phyloP scores from a whole-genome alignment of 2,888 invertebrate species.

The Cecidostiba fungosa region DNA sequence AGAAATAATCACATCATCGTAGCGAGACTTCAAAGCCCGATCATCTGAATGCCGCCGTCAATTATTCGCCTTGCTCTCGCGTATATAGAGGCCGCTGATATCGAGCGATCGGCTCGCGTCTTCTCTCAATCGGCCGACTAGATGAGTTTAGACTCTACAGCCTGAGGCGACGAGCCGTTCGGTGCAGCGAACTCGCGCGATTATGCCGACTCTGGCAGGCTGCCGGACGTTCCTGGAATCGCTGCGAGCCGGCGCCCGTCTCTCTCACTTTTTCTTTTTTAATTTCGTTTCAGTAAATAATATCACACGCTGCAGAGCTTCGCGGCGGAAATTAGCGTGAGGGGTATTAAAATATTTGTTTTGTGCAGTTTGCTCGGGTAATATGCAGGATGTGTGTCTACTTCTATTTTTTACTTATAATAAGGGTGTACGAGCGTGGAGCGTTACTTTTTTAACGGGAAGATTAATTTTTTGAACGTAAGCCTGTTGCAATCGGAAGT shows the following conservation, averaged over 20 bases:
- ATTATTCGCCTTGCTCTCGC: not conserved
- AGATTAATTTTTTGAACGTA: not conserved
- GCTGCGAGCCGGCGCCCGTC: not conserved
- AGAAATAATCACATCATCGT: not conserved
- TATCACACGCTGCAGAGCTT: not conserved
- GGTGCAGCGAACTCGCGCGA: constrained; percentile 22
- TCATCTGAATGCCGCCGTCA: not conserved
- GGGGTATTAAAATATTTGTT: not conserved
- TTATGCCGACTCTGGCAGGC: constrained; percentile 24
- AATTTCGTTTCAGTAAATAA: not conserved
- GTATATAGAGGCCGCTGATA: not conserved
- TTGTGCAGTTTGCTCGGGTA: not conserved
- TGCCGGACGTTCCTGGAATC: constrained; percentile 17
- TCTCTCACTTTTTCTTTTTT: not conserved
- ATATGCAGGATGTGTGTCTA: not conserved
- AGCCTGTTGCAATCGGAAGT: not conserved
- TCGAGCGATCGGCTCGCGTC: constrained; percentile 3
- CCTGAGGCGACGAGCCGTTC: not conserved
- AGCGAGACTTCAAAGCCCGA: not conserved
- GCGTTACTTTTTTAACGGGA: not conserved
- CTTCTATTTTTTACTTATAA: not conserved
- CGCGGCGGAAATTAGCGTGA: constrained; percentile 8
- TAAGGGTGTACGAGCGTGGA: too few species aligned
- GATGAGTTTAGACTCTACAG: not conserved
- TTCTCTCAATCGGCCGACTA: not conserved